A percentile compares a stretch with the other conserved stretches of the same genome.
phyloP scores from a whole-genome alignment of 2,888 invertebrate species.

The Malthinus seriepunctatus region DNA sequence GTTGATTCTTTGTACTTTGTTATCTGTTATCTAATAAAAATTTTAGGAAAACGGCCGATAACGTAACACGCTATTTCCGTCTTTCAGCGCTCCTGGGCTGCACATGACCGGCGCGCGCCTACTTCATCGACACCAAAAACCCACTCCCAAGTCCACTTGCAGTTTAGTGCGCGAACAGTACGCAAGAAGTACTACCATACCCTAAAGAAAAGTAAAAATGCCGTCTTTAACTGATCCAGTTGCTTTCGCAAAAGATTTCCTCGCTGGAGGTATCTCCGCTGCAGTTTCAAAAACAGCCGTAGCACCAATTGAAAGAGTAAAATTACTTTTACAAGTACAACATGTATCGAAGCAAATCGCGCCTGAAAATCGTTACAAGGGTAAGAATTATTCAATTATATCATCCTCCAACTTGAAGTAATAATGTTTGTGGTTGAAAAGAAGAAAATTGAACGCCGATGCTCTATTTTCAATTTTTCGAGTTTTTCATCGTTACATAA shows the following conservation, averaged over 20 bases:
- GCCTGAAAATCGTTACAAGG: conserved; percentile 87
- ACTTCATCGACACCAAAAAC: conserved; percentile 17
- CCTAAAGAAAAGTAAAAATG: conserved; percentile 30
- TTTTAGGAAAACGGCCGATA: conserved; percentile 13
- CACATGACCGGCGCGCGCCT: conserved; percentile 45
- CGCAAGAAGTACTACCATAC: conserved; percentile 40
- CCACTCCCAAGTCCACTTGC: conserved; percentile 56
- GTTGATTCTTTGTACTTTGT: too few relatives aligned
- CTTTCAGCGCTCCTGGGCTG: conserved; percentile 41
- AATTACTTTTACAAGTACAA: conserved; percentile 92
- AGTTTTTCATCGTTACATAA: too few relatives aligned
- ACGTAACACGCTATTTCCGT: conserved; percentile 35
- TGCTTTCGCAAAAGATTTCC: conserved; percentile 86
- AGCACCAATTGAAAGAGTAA: conserved; percentile 94
- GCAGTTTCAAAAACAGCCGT: conserved; percentile 93
- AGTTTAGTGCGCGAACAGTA: conserved; percentile 61
- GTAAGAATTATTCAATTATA: conserved; percentile 52
- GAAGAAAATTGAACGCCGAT: neutral
- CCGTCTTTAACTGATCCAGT: conserved; percentile 67
- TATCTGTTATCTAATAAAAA: neutral
- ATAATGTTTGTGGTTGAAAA: too few relatives aligned
- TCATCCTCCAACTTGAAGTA: too few relatives aligned
- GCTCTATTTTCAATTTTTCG: neutral
- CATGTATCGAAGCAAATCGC: conserved; percentile 89
- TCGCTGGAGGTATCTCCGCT: conserved; percentile 90